Evolutionary conservation across 2,888 invertebrate genomes (phyloP).

Genomic region (Apamea anceps): DNA sequence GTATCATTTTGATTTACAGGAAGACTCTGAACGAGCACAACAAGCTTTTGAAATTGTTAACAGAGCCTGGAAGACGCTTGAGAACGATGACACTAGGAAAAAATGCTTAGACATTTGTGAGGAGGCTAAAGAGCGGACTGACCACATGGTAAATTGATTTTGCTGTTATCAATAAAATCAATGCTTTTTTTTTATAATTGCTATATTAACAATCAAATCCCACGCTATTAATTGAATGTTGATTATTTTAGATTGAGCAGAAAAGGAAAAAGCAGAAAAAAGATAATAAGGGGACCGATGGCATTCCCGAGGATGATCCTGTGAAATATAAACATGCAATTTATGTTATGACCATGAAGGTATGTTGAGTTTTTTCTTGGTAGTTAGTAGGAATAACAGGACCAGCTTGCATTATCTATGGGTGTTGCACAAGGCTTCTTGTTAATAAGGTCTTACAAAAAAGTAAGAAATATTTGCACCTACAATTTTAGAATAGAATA

Average conservation of each 20-base stretch:
- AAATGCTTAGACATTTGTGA: slow-evolving; percentile 99
- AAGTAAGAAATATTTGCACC: neutral
- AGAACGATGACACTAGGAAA: slow-evolving; percentile 97
- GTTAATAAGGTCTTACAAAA: neutral
- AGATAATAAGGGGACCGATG: slow-evolving; percentile 93
- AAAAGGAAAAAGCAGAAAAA: slow-evolving; percentile 98
- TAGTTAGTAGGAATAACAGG: neutral
- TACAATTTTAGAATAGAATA: neutral
- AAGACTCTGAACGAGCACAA: slow-evolving; percentile 98
- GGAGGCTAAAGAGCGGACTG: slow-evolving; percentile 98
- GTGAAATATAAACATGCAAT: slow-evolving; percentile 97
- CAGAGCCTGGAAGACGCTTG: slow-evolving; percentile 98
- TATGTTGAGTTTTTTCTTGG: slow-evolving; percentile 83
- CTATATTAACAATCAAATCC: slow-evolving; percentile 28
- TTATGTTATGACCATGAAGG: slow-evolving; percentile 99
- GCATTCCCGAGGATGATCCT: slow-evolving; percentile 97
- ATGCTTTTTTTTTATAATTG: slow-evolving; percentile 32
- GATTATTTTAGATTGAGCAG: slow-evolving; percentile 93
- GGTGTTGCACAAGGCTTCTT: neutral
- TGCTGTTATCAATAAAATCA: slow-evolving; percentile 26
- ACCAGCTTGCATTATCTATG: neutral
- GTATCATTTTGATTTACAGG: slow-evolving; percentile 89
- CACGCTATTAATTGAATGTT: slow-evolving; percentile 37
- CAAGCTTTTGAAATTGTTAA: slow-evolving; percentile 98
- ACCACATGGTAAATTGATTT: slow-evolving; percentile 93